These are phyloP conservation scores for Conistra vaccinii DNA, from an alignment of 2,888 invertebrate species.

Conservation along the genomic window DNA sequence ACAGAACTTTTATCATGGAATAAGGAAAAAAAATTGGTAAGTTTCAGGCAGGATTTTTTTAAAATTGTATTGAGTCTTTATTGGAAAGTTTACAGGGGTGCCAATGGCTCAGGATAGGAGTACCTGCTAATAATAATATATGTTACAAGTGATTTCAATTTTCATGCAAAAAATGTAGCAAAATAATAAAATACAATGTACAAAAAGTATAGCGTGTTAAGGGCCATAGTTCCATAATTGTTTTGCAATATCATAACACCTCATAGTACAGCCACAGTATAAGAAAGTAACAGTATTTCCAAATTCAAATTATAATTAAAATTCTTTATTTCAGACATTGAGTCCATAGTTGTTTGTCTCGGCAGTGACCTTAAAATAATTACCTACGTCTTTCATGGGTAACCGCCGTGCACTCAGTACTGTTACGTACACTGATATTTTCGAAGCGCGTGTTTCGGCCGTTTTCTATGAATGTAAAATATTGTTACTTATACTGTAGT, in stretches of 20 bases:
- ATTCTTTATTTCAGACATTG: too few species aligned
- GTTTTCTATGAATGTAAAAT: too few species aligned
- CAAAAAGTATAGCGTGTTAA: neutral
- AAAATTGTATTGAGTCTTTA: neutral
- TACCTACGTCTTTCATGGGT: too few species aligned
- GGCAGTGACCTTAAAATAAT: too few species aligned
- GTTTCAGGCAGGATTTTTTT: neutral
- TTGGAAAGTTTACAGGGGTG: neutral
- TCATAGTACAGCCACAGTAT: too few species aligned
- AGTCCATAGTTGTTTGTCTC: too few species aligned
- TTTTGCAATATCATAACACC: neutral
- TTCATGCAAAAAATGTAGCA: conserved; percentile 9
- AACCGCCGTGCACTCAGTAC: too few species aligned
- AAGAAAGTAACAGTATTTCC: too few species aligned
- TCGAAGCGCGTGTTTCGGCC: too few species aligned
- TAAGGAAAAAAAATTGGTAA: neutral
- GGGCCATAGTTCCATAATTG: neutral
- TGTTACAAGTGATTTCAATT: neutral
- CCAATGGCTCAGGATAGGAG: neutral
- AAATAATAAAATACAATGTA: neutral
- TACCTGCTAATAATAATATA: neutral
- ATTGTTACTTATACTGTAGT: too few species aligned
- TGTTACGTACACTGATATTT: too few species aligned
- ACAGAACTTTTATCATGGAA: neutral
- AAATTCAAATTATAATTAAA: too few species aligned